Conservation (phyloP, 2,797 vertebrate genomes). For the Pempheris klunzingeri region DNA sequence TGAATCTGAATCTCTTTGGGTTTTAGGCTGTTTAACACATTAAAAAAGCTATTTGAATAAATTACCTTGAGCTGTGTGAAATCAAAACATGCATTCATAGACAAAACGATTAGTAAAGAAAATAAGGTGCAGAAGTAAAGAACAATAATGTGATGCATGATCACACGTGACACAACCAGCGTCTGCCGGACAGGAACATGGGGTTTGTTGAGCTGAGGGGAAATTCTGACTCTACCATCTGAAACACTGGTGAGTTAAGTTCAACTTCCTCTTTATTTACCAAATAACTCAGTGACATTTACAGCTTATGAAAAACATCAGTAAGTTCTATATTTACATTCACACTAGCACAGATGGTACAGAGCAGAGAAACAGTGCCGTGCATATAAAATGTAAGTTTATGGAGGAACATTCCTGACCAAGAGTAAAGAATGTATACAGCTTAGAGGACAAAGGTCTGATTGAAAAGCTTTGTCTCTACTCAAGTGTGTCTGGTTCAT, state of each 20-base stretch:
- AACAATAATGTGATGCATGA: neutral
- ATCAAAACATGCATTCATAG: no score
- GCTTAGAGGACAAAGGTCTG: neutral
- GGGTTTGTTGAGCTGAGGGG: neutral
- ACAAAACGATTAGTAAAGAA: neutral
- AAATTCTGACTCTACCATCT: no score
- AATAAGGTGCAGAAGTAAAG: neutral
- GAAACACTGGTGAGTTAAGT: neutral
- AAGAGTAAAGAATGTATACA: conserved; percentile 37
- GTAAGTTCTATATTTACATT: conserved; percentile 9
- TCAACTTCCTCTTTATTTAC: neutral
- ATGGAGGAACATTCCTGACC: conserved; percentile 31
- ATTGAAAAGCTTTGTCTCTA: conserved; percentile 12
- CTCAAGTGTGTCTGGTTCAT: conserved; percentile 9
- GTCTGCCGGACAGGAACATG: neutral
- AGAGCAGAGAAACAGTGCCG: conserved; percentile 18
- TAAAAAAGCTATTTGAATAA: neutral
- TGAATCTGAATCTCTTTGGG: neutral
- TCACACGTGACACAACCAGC: neutral
- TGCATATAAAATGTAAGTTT: conserved; percentile 35
- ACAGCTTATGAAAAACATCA: conserved; percentile 33
- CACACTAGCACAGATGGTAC: neutral
- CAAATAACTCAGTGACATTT: conserved; percentile 46
- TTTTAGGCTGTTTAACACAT: neutral
- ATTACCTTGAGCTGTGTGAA: neutral